A percentile compares a stretch with the other conserved stretches of the same genome.
phyloP scores from a whole-genome alignment of 2,888 invertebrate species.

The Heliconius charithonia region DNA sequence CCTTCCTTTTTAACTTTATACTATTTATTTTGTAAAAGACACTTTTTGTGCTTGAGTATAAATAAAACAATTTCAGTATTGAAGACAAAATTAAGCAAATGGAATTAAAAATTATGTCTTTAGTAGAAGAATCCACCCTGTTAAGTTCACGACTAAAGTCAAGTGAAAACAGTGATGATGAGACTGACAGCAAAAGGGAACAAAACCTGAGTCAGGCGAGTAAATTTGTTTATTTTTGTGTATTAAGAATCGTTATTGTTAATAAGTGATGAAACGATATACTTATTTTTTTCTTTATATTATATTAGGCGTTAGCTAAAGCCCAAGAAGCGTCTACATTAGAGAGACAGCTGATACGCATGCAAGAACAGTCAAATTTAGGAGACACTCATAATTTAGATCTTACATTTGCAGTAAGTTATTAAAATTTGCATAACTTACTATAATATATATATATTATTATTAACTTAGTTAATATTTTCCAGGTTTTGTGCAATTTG shows the following conservation, averaged over 20 bases:
- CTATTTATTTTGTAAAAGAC: neutral
- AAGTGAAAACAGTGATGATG: conserved; percentile 61
- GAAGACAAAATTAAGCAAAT: conserved; percentile 95
- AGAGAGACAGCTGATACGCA: conserved; percentile 93
- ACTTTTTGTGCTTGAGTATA: neutral
- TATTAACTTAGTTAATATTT: neutral
- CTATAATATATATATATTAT: neutral
- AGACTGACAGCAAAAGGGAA: conserved; percentile 61
- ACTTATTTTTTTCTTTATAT: conserved; percentile 27
- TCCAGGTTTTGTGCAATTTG: conserved; percentile 95
- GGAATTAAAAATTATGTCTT: conserved; percentile 93
- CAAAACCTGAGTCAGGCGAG: conserved; percentile 68
- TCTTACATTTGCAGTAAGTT: conserved; percentile 94
- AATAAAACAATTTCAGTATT: conserved; percentile 83
- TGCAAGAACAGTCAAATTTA: conserved; percentile 95
- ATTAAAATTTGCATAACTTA: neutral
- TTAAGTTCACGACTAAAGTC: conserved; percentile 62
- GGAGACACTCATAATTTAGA: conserved; percentile 97
- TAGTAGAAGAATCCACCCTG: conserved; percentile 95
- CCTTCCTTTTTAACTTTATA: neutral
- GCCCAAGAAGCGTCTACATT: conserved; percentile 98
- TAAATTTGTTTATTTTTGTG: neutral
- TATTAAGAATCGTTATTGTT: neutral
- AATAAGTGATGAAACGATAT: neutral
- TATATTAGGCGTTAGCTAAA: conserved; percentile 88